Evolutionary conservation across 2,888 invertebrate species (phyloP).

Genomic region (Temnothorax rugatulus): DNA sequence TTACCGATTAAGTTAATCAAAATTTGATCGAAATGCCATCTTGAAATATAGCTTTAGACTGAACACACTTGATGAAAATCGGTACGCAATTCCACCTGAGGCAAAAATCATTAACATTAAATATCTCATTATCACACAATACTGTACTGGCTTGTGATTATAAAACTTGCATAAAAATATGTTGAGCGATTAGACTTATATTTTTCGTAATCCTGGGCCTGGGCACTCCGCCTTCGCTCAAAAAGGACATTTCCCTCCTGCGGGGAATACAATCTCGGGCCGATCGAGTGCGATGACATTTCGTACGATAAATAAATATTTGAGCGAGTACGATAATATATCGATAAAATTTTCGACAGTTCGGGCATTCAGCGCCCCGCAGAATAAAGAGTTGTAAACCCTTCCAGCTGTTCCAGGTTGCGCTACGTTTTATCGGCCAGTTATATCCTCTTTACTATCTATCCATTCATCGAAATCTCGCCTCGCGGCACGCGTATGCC

Average conservation of each 20-base stretch:
- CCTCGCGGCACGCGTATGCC: slow-evolving; percentile 43
- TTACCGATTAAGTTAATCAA: background rate
- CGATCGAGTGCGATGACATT: slow-evolving; percentile 59
- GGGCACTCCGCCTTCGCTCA: background rate
- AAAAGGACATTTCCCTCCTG: slow-evolving; percentile 27
- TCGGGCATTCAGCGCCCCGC: slow-evolving; percentile 77
- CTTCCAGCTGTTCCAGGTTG: slow-evolving; percentile 76
- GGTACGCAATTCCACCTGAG: background rate
- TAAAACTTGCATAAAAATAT: background rate
- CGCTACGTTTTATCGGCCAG: slow-evolving; percentile 62
- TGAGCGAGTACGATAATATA: slow-evolving; percentile 67
- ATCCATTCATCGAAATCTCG: slow-evolving; percentile 70
- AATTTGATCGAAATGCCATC: no score
- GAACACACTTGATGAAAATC: background rate
- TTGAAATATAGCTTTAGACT: background rate
- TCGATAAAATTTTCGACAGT: slow-evolving; percentile 82
- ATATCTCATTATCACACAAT: background rate
- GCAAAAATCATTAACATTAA: background rate
- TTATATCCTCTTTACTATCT: slow-evolving; percentile 59
- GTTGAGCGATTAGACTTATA: background rate
- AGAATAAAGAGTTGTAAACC: slow-evolving; percentile 78
- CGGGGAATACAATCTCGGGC: background rate
- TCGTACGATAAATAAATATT: slow-evolving; percentile 77
- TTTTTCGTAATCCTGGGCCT: background rate
- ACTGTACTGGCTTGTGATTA: background rate